Evolutionary conservation across 2,888 invertebrate genomes (phyloP).

Genomic region (Melieria crassipennis): DNA sequence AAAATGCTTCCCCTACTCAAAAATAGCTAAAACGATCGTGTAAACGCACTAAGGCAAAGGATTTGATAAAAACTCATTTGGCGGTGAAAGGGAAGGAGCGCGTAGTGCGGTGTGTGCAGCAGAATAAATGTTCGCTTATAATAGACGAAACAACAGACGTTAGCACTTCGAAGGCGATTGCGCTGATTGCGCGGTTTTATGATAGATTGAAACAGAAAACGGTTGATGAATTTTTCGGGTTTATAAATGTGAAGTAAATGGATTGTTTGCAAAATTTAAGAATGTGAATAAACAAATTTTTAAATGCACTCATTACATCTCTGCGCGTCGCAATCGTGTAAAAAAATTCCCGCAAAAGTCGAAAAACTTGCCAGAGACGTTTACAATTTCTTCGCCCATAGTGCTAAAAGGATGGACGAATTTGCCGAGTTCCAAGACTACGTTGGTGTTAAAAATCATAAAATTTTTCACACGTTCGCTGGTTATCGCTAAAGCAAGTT

Average conservation of each 20-base stretch:
- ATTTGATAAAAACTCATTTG: conserved; percentile 1
- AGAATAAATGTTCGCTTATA: no score
- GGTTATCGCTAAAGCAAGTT: conserved; percentile 2
- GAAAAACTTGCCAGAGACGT: conserved; percentile 17
- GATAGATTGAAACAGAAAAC: neutral
- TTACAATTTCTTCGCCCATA: conserved; percentile 25
- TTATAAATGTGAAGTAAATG: no score
- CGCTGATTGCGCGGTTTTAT: neutral
- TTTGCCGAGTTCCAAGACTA: conserved; percentile 10
- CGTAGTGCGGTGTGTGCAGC: neutral
- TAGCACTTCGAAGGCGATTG: conserved; percentile 3
- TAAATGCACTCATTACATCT: neutral
- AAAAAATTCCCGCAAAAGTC: conserved; percentile 7
- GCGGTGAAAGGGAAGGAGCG: neutral
- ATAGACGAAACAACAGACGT: neutral
- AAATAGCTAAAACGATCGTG: neutral
- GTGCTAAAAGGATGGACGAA: conserved; percentile 6
- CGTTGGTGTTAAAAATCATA: neutral
- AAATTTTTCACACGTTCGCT: conserved; percentile 5
- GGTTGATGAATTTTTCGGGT: conserved; percentile 4
- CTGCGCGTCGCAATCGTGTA: neutral
- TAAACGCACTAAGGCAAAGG: neutral
- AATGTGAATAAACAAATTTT: neutral
- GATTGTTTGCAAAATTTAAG: neutral
- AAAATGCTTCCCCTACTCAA: neutral